Percentiles rank a stretch among this genome's conserved stretches.
Evolutionary conservation across 2,888 invertebrate species (phyloP).

Genomic region (Listrodromus nycthemerus): DNA sequence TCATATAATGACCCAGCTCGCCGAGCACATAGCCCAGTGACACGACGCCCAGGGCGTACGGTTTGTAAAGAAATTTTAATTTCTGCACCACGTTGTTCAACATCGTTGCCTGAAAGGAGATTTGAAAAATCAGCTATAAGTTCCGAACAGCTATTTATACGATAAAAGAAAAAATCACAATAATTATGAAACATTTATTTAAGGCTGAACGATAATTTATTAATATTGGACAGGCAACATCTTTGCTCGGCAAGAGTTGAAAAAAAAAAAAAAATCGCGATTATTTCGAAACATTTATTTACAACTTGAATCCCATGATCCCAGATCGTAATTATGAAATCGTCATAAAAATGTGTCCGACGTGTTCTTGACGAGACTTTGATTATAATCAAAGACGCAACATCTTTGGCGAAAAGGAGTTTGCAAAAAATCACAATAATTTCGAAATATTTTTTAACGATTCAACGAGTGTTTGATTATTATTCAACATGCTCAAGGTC

Average conservation of each 20-base stretch:
- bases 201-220: neutral
- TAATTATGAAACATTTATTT: neutral
- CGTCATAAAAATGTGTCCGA: too few species aligned
- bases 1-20: conserved; percentile 94
- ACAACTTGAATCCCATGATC: too few species aligned
- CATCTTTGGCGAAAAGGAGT: neutral
- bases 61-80: conserved; percentile 90
- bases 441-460: neutral
- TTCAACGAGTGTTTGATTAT: neutral
- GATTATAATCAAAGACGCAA: conserved; percentile 1
- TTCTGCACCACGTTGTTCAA: conserved; percentile 85
- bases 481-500: conserved; percentile 46
- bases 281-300: neutral
- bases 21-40: conserved; percentile 94
- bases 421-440: neutral
- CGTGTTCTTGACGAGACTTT: neutral
- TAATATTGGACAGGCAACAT: neutral
- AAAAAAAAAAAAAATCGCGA: neutral
- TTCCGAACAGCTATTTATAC: too few species aligned
- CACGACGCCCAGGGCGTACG: conserved; percentile 92
- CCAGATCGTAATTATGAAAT: too few species aligned
- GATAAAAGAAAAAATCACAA: neutral
- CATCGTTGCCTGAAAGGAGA: conserved; percentile 76
- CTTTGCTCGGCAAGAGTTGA: neutral
- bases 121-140: too few species aligned